Evolutionary conservation across 2,888 invertebrate genomes (phyloP), one percentile per base, ranked within the genome.

Genomic region (Drosophila nr. medialis): DNA sequence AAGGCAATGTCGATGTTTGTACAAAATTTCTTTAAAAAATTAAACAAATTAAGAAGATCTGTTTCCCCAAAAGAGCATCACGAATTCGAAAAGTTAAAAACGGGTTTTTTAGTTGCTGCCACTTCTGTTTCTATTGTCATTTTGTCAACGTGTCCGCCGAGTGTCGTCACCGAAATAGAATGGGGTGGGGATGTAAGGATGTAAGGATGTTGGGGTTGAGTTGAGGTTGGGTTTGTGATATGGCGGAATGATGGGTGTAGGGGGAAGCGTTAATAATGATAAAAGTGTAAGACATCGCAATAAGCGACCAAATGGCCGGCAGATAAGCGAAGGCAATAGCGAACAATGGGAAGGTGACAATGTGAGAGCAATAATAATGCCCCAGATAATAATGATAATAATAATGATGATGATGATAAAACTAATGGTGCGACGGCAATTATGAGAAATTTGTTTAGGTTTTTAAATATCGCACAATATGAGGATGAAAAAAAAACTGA

Each of bases 231-330:
- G 55, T 2, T 32, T 29, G 49, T 55, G 15, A 42, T 42, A 68
- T 60, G 60, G 74, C 42, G 65, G 53, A 30, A 29, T 30, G 13
- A 30, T 30, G 13, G 62, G 59, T 40, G 63, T 59, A 54, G 63
- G 66, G 36, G 34, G 60, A 50, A 59, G 70, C 70, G 67, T 67
- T 67, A 82, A 88, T 88, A 83, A 83, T 85, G 90, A 87, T 89
- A 89, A 88, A 75, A 80, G 77, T 90, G 83, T 88, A 86, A 88
- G 89, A 90, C 89, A 88, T 77, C 70, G 88, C 86, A 87, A 87
- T 82, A 87, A 85, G 89, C 77, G 74, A 69, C 77, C 79, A 79
- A 73, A 87, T 88, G 83, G 70, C 63, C 73, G 49, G 40, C 59
- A 80, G 90, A 85, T 85, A 85, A 85, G 83, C 83, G 61, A 65